Evolutionary conservation across 2,113 vertebrate species (phyloP), one percentile per base, ranked within the genome.

Genomic region (Nansenia antarctica): DNA sequence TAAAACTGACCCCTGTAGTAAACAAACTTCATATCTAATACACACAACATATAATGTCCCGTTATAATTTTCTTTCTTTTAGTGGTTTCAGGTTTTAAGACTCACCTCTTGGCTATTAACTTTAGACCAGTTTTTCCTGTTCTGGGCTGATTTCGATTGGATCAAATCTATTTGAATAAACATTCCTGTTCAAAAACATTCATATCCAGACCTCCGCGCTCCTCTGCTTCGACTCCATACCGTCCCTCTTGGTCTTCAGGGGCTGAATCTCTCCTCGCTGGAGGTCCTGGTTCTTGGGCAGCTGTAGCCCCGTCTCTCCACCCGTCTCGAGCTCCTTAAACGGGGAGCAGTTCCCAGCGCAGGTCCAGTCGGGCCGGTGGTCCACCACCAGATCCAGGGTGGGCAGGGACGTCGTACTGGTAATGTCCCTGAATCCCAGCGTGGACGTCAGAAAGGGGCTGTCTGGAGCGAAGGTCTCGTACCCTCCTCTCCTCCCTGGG

Each of bases 131-230:
- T 18, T 11, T 15, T 42, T 42, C 39, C 15, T 1, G 39, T 11
- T 5, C 12, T 4, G 39, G 39, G 39, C 39, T 42, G 39, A 42
- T 15, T 18, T 42, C 1, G 3, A 15, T 42, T 49, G 45, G 7
- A 8, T 49, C n/a, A n/a, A n/a, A n/a, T n/a, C n/a, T n/a, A n/a
- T n/a, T n/a, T n/a, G n/a, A n/a, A n/a, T n/a, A n/a, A n/a, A n/a
- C n/a, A n/a, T n/a, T n/a, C n/a, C n/a, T n/a, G n/a, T n/a, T n/a
- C n/a, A n/a, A n/a, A n/a, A n/a, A n/a, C n/a, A 20, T 67, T 81
- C 81, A 93, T 27, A 93, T 92, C 92, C 92, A 93, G 69, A 92
- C 85, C 72, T 93, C 90, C 0, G 82, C 31, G 37, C 85, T 83
- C 70, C 77, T 88, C 39, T 78, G 84, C 62, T 91, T 90, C 35